A percentile compares a stretch with the other conserved stretches of the same genome.
These are phyloP conservation scores for Phrynosoma platyrhinos DNA, from an alignment of 2,113 vertebrate species.

Conservation along the genomic window DNA sequence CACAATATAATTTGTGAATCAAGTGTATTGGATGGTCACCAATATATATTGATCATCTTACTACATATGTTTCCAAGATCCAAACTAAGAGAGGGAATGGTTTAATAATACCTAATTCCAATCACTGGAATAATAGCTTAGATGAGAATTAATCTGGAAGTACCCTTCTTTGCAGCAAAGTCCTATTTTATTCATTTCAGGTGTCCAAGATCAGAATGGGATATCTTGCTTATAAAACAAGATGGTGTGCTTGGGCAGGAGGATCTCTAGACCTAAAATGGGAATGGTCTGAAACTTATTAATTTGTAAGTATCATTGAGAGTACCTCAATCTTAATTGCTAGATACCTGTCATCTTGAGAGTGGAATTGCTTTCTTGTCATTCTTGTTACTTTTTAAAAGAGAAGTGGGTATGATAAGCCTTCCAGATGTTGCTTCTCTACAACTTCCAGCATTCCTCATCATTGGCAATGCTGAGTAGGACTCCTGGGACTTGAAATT, in stretches of 20 bases:
- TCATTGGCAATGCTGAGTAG: no score
- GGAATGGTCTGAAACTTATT: no score
- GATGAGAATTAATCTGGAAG: not conserved
- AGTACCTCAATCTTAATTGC: not conserved
- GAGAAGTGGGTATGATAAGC: no score
- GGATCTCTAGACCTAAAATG: not conserved
- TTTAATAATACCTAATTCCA: not conserved
- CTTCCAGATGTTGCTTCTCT: no score
- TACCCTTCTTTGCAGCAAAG: not conserved
- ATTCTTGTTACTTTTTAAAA: not conserved
- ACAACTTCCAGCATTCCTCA: no score
- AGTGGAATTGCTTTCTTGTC: not conserved
- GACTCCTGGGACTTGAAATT: no score
- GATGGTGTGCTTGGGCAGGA: not conserved
- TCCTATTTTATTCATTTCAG: not conserved
- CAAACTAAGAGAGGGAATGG: not conserved
- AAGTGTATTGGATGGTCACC: no score
- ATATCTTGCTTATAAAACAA: not conserved
- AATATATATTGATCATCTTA: not conserved
- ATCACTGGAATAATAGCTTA: not conserved
- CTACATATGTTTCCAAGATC: not conserved
- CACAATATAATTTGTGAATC: not conserved
- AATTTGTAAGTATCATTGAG: no score
- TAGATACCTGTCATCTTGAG: not conserved
- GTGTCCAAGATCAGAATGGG: not conserved